phyloP scores from a whole-genome alignment of 1,140 invertebrate species.

The Micrasema longulum region DNA sequence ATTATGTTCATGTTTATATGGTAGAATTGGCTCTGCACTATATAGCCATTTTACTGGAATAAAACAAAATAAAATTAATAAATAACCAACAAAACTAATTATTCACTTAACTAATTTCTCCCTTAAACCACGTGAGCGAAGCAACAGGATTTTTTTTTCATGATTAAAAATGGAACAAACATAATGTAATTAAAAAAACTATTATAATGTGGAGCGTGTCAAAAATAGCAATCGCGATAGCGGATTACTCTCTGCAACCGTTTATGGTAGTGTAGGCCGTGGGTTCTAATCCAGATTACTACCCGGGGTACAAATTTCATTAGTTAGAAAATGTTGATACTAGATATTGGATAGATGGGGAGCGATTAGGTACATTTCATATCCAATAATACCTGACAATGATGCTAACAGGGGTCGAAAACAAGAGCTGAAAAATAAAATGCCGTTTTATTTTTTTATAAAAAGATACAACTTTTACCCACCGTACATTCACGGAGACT shows the following conservation, averaged over 20 bases:
- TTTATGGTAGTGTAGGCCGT: background rate
- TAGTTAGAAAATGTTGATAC: conserved; percentile 37
- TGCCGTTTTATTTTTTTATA: too few species aligned
- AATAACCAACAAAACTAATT: background rate
- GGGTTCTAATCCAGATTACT: conserved; percentile 3
- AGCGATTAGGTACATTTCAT: conserved; percentile 54
- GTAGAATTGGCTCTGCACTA: too few species aligned
- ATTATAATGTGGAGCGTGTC: conserved; percentile 1
- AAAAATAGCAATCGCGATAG: conserved; percentile 19
- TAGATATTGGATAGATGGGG: conserved; percentile 27
- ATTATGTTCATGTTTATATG: too few species aligned
- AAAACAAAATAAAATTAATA: background rate
- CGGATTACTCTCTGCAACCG: background rate
- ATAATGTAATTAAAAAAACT: conserved; percentile 2
- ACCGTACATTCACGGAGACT: too few species aligned
- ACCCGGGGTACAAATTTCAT: conserved; percentile 51
- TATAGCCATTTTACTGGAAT: too few species aligned
- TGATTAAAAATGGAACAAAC: background rate
- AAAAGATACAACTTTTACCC: background rate
- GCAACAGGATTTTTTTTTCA: too few species aligned
- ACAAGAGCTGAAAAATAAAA: too few species aligned
- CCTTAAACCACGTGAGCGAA: background rate
- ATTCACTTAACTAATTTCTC: background rate
- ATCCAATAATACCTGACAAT: conserved; percentile 49
- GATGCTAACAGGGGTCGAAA: background rate